These are phyloP conservation scores for Heliocidaris erythrogramma DNA, from an alignment of 35 echinoderm and acorn worm genomes.

Conservation along the genomic window DNA sequence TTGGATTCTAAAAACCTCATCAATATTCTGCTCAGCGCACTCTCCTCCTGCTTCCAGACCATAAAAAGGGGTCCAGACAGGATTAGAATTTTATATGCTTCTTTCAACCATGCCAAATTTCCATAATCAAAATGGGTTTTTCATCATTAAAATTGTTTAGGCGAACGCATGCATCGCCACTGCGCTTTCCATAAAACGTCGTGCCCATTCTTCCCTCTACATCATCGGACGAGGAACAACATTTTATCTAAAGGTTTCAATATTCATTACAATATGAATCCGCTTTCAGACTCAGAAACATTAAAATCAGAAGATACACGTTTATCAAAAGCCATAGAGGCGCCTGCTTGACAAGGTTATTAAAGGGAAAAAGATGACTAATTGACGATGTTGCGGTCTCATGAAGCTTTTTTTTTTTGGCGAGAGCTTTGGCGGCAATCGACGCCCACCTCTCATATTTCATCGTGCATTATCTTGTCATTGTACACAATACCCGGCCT, in stretches of 20 bases:
- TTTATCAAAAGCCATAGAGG: constrained; percentile 19
- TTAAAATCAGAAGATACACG: not conserved
- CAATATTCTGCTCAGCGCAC: not conserved
- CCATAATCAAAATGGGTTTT: constrained; percentile 13
- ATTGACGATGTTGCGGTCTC: constrained; percentile 24
- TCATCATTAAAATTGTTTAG: not conserved
- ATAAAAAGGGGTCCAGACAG: not conserved
- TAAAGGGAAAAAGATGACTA: constrained; percentile 25
- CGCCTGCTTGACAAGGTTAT: constrained; percentile 34
- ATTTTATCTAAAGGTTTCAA: not conserved
- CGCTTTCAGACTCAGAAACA: not conserved
- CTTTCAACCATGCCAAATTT: not conserved
- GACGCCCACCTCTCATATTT: not conserved
- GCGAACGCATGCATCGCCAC: not conserved
- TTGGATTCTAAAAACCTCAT: not conserved
- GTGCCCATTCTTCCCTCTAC: not conserved
- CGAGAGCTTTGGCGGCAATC: not conserved
- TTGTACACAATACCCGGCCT: not conserved
- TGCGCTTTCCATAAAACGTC: not conserved
- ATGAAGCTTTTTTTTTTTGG: not conserved
- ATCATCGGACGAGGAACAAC: not conserved
- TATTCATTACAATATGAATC: constrained; percentile 13
- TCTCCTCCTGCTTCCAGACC: not conserved
- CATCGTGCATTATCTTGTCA: constrained; percentile 36
- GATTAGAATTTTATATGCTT: constrained; percentile 3